Evolutionary conservation across 2,797 vertebrate species (phyloP).

Genomic region (Linurgus olivaceus): DNA sequence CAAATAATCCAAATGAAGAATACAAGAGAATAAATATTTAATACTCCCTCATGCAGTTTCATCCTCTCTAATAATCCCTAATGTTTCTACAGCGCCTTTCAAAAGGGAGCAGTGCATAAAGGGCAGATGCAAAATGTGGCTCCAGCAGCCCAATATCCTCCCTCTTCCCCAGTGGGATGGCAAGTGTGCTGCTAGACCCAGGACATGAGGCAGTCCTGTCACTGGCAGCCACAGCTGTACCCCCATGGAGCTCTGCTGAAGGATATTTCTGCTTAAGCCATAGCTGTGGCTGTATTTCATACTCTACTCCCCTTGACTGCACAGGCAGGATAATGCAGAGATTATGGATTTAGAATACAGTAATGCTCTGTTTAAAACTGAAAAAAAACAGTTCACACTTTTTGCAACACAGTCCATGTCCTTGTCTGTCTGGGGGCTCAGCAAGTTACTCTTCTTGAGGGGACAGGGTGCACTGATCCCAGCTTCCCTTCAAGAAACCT

Average conservation of each 20-base stretch:
- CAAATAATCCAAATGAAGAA: constrained; percentile 26
- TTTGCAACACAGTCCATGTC: fast-evolving
- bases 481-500: not conserved
- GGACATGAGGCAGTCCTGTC: not conserved
- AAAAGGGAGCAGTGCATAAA: not conserved
- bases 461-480: not conserved
- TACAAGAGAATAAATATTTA: constrained; percentile 40
- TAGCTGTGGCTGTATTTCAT: not conserved
- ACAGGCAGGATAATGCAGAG: not conserved
- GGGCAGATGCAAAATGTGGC: not conserved
- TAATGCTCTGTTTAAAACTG: not conserved
- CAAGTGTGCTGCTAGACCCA: fast-evolving
- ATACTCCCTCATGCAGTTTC: not conserved
- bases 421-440: not conserved
- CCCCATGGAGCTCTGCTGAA: not conserved
- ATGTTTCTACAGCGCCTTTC: not conserved
- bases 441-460: not conserved
- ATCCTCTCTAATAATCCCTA: not conserved
- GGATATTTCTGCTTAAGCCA: not conserved
- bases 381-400: not conserved
- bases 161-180: not conserved
- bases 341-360: not conserved
- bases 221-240: not conserved
- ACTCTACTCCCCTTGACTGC: not conserved
- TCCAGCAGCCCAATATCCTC: not conserved